Base-by-base conservation (phyloP, 2,888 invertebrate species). In the Chrysolina haemoptera region DNA sequence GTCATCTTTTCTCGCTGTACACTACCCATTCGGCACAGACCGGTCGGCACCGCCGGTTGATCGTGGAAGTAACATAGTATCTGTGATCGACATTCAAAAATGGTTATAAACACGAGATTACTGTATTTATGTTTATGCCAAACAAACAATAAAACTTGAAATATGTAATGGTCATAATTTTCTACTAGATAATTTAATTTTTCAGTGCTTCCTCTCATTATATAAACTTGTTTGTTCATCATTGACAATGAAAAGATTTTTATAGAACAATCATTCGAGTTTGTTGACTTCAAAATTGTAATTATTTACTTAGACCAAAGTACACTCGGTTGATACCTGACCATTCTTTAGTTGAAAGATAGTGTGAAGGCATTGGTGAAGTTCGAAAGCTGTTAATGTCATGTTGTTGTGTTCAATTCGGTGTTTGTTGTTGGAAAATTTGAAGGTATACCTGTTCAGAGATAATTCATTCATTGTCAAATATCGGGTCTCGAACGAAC, bases 281-380 rank as follows among this genome's bases (percentile, higher is more conserved):
- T 73, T 70, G 67, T 74, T 73, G 73, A 70, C 73, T 70, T 73
- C 48, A 43, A 53, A 66, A 48, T 69, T 55, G 41, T 43, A 62
- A 64, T 55, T 63, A 73, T 69, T 72, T 72, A 64, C 63, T 62
- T 43, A 50, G 67, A 20, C 40, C 68, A 68, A 68, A 68, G 68
- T 71, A 64, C 59, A 16, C 43, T 62, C 11, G 14, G n/a, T n/a
- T 35, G 40, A 62, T 72, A 72, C 72, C 72, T 72, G 72, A 72
- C 67, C 64, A 64, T 66, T 68, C 53, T 35, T 68, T 12, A 35
- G 14, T 55, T 62, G 66, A 62, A 20, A 59, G 16, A 20, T 18
- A 62, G 18, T 71, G 14, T 62, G 20, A n/a, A 18, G 71, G 40
- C 41, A 59, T 35, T 18, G 46, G 59, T 59, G 43, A 46, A 20